Percentiles rank a stretch among this genome's conserved stretches.
Conservation (phyloP, 2,113 vertebrate species). For the Hypocryptadius cinnamomeus region DNA sequence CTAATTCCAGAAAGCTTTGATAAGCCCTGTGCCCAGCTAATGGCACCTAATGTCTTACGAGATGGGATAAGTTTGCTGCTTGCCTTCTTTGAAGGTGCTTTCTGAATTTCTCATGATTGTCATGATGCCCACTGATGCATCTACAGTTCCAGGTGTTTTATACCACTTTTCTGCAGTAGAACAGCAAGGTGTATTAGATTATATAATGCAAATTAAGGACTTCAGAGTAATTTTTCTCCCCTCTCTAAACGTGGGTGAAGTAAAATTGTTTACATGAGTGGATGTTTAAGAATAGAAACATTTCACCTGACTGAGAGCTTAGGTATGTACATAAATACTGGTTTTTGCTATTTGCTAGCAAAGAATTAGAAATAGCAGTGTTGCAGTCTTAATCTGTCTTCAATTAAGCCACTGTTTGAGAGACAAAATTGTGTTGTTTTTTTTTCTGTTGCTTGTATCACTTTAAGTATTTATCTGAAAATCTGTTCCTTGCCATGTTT, state of each 20-base stretch:
- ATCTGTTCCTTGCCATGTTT: constrained; percentile 99
- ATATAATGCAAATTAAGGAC: not conserved
- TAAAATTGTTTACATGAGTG: constrained; percentile 8
- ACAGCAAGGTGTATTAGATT: not conserved
- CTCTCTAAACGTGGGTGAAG: not conserved
- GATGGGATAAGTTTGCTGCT: not conserved
- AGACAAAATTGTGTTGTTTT: constrained; percentile 79
- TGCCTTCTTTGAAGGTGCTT: not conserved
- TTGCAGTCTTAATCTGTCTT: constrained; percentile 70
- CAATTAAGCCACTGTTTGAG: constrained; percentile 76
- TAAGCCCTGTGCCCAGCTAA: not conserved
- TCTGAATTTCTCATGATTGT: not conserved
- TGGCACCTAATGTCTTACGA: not conserved
- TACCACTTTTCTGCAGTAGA: not conserved
- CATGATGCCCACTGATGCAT: not conserved
- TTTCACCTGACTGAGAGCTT: not conserved
- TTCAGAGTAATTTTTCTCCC: constrained; percentile 11
- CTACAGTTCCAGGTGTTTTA: constrained; percentile 11
- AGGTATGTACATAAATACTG: not conserved
- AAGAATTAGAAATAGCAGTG: constrained; percentile 59
- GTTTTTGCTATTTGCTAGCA: constrained; percentile 43
- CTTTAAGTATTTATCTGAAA: constrained; percentile 98
- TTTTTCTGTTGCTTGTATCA: constrained; percentile 77
- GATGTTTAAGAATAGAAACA: constrained; percentile 23
- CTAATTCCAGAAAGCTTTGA: not conserved